Evolutionary conservation across 2,797 vertebrate genomes (phyloP), one percentile per base, ranked within the genome.

Genomic region (Eleutherodactylus coqui): DNA sequence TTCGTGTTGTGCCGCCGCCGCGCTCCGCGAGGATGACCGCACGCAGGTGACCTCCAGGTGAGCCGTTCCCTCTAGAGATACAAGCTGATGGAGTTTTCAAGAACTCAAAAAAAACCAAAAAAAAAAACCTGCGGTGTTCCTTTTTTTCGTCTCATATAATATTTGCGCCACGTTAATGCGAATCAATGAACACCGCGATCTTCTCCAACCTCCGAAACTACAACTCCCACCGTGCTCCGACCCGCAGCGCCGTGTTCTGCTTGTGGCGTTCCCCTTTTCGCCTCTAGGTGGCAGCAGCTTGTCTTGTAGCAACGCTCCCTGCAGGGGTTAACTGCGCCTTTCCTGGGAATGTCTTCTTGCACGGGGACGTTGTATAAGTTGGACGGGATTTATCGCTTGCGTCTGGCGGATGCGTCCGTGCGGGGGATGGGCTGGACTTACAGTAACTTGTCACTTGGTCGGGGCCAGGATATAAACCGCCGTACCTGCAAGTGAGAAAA

Each of bases 321-420:
- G 29, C 21, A 41, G 38, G 34, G 51, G 76, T 21, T 78, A 69
- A 36, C 5, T 69, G 67, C 41, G 36, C 2, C 7, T 27, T 16
- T 45, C 72, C 67, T 75, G n/a, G 43, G 41, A 47, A 27, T 75
- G 9, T 75, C 21, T 43, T 13, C 47, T 49, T 32, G 9, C n/a
- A n/a, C n/a, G n/a, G n/a, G n/a, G n/a, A n/a, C 53, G 17, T 11
- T 79, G 53, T 43, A 43, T 79, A 60, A 16, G 76, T 58, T 79
- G 41, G 62, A 62, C 9, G 38, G 34, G 55, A 62, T 79, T 79
- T 79, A 79, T 79, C 62, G 77, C 55, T 17, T 3, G 36, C 10
- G 53, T 17, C 77, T 62, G 55, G 55, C 21, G 7, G 67, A 38
- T 43, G 4, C 11, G 36, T 9, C n/a, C 6, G 19, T 27, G 38